Conservation (phyloP, 2,888 invertebrate genomes). For the Polia nebulosa region DNA sequence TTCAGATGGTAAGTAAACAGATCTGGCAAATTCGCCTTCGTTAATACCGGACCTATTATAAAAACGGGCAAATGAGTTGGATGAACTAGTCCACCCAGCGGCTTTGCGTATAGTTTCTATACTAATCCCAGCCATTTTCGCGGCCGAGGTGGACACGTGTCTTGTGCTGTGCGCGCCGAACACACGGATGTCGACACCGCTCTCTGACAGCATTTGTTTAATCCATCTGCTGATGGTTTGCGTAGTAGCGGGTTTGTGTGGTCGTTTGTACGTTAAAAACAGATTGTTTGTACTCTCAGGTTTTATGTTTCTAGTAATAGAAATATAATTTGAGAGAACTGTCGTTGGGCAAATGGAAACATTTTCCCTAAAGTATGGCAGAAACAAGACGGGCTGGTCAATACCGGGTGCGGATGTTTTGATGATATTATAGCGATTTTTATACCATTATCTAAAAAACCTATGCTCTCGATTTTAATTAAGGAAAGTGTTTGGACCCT, state of each 20-base stretch:
- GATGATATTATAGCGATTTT: slow-evolving; percentile 32
- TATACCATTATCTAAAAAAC: slow-evolving; percentile 1
- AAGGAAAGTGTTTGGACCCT: slow-evolving; percentile 21
- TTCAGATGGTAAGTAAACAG: not conserved
- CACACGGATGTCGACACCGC: no score
- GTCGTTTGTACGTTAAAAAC: no score
- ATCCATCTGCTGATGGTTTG: no score
- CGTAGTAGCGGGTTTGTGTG: no score
- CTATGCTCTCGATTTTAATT: slow-evolving; percentile 30
- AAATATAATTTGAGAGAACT: slow-evolving; percentile 28
- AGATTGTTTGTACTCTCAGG: not conserved
- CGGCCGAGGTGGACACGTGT: no score
- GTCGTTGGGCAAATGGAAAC: slow-evolving; percentile 14
- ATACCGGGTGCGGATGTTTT: slow-evolving; percentile 35
- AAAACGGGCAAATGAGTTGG: not conserved
- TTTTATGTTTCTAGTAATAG: slow-evolving; percentile 13
- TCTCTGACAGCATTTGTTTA: no score
- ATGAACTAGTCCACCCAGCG: no score
- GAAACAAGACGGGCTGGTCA: slow-evolving; percentile 28
- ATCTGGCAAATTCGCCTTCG: not conserved
- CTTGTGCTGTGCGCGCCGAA: no score
- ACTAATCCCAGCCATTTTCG: no score
- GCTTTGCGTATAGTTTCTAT: no score
- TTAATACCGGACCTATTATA: not conserved
- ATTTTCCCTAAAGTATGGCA: slow-evolving; percentile 38